Evolutionary conservation across 2,113 vertebrate genomes (phyloP).

Genomic region (Nycticebus coucang): DNA sequence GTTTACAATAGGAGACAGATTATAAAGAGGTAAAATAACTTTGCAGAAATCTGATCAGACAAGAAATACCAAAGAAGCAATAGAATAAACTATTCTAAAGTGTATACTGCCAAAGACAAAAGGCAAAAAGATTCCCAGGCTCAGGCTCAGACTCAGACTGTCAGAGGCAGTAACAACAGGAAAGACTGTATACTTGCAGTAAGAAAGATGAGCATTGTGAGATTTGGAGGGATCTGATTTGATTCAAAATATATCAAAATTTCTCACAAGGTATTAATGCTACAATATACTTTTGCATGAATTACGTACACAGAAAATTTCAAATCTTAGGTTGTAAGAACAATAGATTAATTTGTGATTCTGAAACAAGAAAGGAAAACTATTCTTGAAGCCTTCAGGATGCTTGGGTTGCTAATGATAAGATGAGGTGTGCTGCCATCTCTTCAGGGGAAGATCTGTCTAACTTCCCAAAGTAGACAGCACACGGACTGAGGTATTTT

Average conservation of each 20-base stretch:
- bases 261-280: not conserved
- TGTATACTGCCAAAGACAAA: not conserved
- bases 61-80: constrained; percentile 15
- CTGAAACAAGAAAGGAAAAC: not conserved
- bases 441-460: not conserved
- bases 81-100: not conserved
- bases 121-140: not conserved
- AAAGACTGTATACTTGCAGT: not conserved
- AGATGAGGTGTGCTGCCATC: not conserved
- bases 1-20: constrained; percentile 2
- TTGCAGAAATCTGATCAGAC: constrained; percentile 45
- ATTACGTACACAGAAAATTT: constrained; percentile 22
- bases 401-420: not conserved
- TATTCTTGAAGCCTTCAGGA: not conserved
- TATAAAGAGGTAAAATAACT: constrained; percentile 1
- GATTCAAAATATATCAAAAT: not conserved
- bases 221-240: not conserved
- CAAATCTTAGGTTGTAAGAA: not conserved
- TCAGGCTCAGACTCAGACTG: constrained; percentile 9
- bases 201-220: constrained; percentile 14
- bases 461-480: not conserved
- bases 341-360: not conserved
- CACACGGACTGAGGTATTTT: not conserved
- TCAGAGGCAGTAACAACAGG: not conserved
- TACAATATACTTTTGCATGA: not conserved